A percentile compares a stretch with the other conserved stretches of the same genome.
phyloP scores from a whole-genome alignment of 2,888 invertebrate species.

The Carterocephalus palaemon region DNA sequence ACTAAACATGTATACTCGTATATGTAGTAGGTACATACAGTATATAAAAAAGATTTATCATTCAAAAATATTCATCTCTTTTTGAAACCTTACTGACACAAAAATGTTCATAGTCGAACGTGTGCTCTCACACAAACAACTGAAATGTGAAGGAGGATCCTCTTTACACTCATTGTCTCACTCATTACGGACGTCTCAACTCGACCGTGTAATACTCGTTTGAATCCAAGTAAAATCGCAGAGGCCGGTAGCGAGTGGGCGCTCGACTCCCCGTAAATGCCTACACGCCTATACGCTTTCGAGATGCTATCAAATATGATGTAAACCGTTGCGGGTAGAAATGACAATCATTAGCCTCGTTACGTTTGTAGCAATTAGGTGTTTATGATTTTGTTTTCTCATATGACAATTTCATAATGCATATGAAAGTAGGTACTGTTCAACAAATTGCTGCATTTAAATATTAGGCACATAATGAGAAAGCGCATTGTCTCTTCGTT shows the following conservation, averaged over 20 bases:
- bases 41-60: too few relatives aligned
- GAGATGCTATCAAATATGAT: constrained; percentile 61
- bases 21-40: too few relatives aligned
- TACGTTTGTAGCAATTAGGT: constrained; percentile 39
- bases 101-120: constrained; percentile 12
- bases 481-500: too few relatives aligned
- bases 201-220: constrained; percentile 62
- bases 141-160: constrained; percentile 51
- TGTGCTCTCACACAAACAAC: constrained; percentile 27
- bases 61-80: too few relatives aligned
- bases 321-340: constrained; percentile 44
- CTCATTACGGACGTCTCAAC: constrained; percentile 54
- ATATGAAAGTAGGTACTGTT: not conserved
- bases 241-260: constrained; percentile 57
- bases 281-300: constrained; percentile 67
- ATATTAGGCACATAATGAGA: too few relatives aligned
- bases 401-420: constrained; percentile 10
- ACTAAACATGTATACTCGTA: too few relatives aligned
- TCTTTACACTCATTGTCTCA: constrained; percentile 45
- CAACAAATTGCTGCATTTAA: constrained; percentile 6
- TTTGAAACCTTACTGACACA: too few relatives aligned
- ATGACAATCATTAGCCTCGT: constrained; percentile 47
- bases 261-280: constrained; percentile 67
- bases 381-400: constrained; percentile 30
- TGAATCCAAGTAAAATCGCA: constrained; percentile 59